A percentile compares a stretch with the other conserved stretches of the same genome.
Evolutionary conservation across 2,888 invertebrate genomes (phyloP).

Genomic region (Oscheius sp.): DNA sequence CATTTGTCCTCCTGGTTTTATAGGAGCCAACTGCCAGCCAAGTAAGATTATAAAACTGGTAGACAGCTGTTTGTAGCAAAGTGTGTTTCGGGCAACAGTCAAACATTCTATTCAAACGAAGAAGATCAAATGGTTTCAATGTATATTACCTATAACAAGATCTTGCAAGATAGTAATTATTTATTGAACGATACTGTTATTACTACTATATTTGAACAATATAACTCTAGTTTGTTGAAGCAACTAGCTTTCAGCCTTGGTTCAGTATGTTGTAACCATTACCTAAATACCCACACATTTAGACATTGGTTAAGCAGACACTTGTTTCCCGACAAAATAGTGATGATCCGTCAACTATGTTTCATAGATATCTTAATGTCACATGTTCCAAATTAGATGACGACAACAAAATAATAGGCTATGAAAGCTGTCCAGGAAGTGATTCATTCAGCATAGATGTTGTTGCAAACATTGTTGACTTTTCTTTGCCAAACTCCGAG

Average conservation of each 20-base stretch:
- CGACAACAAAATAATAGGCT: neutral
- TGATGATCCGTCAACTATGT: too few relatives aligned
- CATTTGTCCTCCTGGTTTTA: constrained; percentile 18
- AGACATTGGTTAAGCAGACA: too few relatives aligned
- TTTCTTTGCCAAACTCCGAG: constrained; percentile 5
- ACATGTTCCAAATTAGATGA: neutral
- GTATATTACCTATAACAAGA: constrained; percentile 7
- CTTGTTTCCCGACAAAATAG: too few relatives aligned
- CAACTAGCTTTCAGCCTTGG: neutral
- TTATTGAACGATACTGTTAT: neutral
- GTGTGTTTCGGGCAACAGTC: constrained; percentile 15
- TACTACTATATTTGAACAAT: neutral
- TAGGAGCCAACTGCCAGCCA: constrained; percentile 24
- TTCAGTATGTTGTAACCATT: too few relatives aligned
- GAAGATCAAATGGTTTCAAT: constrained; percentile 4
- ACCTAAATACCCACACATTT: too few relatives aligned
- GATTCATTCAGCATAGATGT: neutral
- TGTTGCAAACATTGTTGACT: neutral
- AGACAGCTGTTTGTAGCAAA: neutral
- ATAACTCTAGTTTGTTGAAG: neutral
- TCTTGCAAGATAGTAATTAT: neutral
- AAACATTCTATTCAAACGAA: neutral
- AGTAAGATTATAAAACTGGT: neutral
- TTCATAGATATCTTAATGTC: neutral
- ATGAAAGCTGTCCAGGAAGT: neutral